Evolutionary conservation across 2,797 vertebrate genomes (phyloP), one percentile per base, ranked within the genome.

Genomic region (Micromesistius poutassou): DNA sequence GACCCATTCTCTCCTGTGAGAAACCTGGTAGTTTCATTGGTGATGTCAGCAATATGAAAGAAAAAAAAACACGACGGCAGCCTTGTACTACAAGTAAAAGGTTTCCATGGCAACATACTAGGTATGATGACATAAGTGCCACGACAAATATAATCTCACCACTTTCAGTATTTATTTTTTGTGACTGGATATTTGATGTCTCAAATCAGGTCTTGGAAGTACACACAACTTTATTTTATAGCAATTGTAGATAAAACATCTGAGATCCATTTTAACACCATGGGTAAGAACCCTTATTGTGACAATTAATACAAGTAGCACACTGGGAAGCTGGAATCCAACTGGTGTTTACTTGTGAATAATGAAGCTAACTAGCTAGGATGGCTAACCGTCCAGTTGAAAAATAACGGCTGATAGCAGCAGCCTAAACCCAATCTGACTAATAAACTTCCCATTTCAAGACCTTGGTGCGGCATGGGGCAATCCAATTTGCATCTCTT

Each of bases 51-150:
- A 28, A 66, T 25, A 66, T 66, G 50, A 25, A 55, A n/a, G n/a
- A 55, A 66, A 66, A 25, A 66, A 25, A 8, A 50, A 4, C n/a
- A 68, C n/a, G 12, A 68, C 62, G 62, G 10, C 55, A 62, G n/a
- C 55, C 55, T 62, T 62, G 55, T 62, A 50, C 42, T 46, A 22
- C 55, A 25, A 62, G 55, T 62, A 16, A 68, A 28, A n/a, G 62
- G 62, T 73, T 33, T 12, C 62, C 62, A 68, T 68, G 62, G 62
- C 62, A 68, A 68, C 62, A 68, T 28, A 68, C n/a, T 68, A 28
- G 62, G 62, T 68, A 68, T 68, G 25, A 68, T 68, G 62, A 68
- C 62, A 28, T 28, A 9, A 68, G 62, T 68, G 62, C 25, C 62
- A 68, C 25, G n/a, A 68, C 25, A 68, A 68, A 68, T 28, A 68